Percentiles rank a stretch among this genome's conserved stretches.
Evolutionary conservation across 2,113 vertebrate species (phyloP).

Genomic region (Tragelaphus imberbis): DNA sequence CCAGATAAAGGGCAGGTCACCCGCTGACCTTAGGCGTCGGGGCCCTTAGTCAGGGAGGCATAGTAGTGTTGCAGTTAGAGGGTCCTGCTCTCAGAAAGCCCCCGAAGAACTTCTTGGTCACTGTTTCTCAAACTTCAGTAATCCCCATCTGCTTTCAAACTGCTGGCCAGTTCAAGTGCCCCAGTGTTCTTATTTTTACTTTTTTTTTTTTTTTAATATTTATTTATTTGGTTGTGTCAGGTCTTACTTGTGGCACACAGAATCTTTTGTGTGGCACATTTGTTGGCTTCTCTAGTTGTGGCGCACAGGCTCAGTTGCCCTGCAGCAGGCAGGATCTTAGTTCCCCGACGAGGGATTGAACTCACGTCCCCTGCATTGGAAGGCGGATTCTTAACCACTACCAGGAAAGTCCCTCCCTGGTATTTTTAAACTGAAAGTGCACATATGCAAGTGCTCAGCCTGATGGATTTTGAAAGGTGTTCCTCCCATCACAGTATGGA

Average conservation of each 20-base stretch:
- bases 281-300: background rate
- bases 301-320: background rate
- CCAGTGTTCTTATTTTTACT: background rate
- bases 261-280: background rate
- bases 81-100: background rate
- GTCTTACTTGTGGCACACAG: background rate
- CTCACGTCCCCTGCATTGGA: background rate
- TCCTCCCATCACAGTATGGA: background rate
- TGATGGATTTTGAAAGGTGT: background rate
- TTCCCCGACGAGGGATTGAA: background rate
- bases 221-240: background rate
- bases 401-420: background rate
- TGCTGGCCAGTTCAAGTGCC: background rate
- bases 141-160: background rate
- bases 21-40: background rate
- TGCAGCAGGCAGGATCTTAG: background rate
- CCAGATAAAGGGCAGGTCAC: slow-evolving; percentile 68
- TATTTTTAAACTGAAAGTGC: background rate
- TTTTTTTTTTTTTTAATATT: background rate
- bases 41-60: background rate
- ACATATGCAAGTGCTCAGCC: accelerated
- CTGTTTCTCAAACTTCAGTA: background rate
- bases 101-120: background rate
- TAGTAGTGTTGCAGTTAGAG: background rate
- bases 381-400: background rate